These are phyloP conservation scores for Pteropus alecto DNA, from an alignment of 2,113 vertebrate species.

Conservation along the genomic window DNA sequence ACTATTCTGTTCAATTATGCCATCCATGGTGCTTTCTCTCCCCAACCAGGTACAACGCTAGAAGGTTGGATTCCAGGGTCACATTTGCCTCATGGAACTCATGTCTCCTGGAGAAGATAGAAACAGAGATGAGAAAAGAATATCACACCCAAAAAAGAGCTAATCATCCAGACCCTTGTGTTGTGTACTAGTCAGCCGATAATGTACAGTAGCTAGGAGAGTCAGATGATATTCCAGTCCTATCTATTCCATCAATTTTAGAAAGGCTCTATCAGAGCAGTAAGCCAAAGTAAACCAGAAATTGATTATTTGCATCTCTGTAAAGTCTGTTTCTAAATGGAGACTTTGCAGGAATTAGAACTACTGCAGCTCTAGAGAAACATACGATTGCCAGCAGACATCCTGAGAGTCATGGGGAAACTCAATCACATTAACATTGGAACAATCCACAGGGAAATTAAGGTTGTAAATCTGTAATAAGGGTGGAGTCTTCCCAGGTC, in stretches of 20 bases:
- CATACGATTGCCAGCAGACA: not conserved
- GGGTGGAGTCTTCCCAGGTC: not conserved
- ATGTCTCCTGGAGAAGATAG: constrained; percentile 80
- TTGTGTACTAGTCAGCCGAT: not conserved
- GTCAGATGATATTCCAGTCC: not conserved
- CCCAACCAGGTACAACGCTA: not conserved
- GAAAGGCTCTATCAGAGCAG: not conserved
- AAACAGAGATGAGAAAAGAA: constrained; percentile 62
- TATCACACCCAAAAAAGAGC: not conserved
- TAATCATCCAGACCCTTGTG: not conserved
- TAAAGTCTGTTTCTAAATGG: not conserved
- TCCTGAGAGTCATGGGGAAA: not conserved
- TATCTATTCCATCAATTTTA: not conserved
- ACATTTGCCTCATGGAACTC: constrained; percentile 72
- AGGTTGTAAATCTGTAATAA: not conserved
- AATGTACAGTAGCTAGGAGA: not conserved
- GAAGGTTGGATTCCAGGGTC: constrained; percentile 48
- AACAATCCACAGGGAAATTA: not conserved
- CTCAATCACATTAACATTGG: not conserved
- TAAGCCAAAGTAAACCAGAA: not conserved
- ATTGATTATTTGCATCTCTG: not conserved
- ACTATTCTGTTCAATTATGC: constrained; percentile 80
- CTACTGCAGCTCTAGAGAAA: not conserved
- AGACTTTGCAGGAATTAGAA: not conserved
- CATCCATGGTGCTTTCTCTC: constrained; percentile 79